These are phyloP conservation scores for Ceratosolen fusciceps DNA, from an alignment of 1,140 invertebrate genomes.

Conservation along the genomic window DNA sequence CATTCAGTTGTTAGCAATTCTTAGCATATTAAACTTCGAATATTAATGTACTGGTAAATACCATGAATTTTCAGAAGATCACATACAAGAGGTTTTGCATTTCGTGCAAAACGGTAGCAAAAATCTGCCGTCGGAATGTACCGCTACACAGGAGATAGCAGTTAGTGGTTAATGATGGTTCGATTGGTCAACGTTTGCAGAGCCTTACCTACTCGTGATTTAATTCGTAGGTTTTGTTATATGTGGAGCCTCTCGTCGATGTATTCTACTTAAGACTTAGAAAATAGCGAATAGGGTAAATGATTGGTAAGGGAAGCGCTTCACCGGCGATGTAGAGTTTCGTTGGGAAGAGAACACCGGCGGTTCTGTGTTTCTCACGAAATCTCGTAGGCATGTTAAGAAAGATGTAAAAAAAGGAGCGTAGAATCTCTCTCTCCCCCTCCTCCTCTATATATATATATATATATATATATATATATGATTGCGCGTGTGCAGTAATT, in stretches of 20 bases:
- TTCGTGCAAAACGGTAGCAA: conserved; percentile 37
- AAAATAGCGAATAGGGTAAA: conserved; percentile 16
- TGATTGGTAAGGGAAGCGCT: conserved; percentile 2
- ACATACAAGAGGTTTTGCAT: not conserved
- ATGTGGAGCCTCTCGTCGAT: conserved; percentile 6
- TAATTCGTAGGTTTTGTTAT: conserved; percentile 44
- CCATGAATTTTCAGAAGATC: not conserved
- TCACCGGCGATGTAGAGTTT: not conserved
- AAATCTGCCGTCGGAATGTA: conserved; percentile 24
- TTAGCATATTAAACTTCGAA: not conserved
- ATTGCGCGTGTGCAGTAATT: no score
- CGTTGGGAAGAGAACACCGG: conserved; percentile 36
- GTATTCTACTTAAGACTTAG: conserved; percentile 7
- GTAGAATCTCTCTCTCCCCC: conserved; percentile 22
- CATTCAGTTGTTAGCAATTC: not conserved
- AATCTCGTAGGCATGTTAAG: conserved; percentile 35
- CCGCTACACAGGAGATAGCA: not conserved
- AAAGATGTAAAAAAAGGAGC: conserved; percentile 18
- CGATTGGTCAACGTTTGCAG: not conserved
- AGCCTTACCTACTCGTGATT: not conserved
- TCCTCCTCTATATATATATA: conserved; percentile 1
- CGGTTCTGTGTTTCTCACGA: conserved; percentile 41
- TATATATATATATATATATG: no score
- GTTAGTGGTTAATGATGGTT: no score
- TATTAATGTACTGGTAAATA: conserved; percentile 6